A percentile compares a stretch with the other conserved stretches of the same genome.
phyloP scores from a whole-genome alignment of 2,888 invertebrate species.

The Agriopis aurantiaria region DNA sequence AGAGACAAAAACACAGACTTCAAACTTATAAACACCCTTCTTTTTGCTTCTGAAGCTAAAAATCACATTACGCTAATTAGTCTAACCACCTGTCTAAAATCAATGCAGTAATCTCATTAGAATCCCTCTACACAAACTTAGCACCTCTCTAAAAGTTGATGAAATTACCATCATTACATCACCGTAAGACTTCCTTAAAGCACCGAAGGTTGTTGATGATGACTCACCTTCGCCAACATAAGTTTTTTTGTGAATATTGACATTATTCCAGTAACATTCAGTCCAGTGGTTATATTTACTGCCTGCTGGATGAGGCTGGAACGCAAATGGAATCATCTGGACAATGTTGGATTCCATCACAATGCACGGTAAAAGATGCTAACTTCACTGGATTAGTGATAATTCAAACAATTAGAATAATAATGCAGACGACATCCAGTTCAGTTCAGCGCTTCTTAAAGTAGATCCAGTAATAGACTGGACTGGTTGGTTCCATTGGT shows the following conservation, averaged over 20 bases:
- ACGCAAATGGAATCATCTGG: background rate
- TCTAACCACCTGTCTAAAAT: slow-evolving; percentile 1
- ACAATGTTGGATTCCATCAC: background rate
- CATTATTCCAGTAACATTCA: too few species aligned
- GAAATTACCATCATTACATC: slow-evolving; percentile 1
- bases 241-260: background rate
- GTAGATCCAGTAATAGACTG: background rate
- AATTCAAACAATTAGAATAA: background rate
- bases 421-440: background rate
- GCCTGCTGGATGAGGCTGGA: too few species aligned
- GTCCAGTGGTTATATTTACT: too few species aligned
- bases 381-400: background rate
- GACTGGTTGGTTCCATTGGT: too few species aligned
- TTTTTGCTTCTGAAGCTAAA: too few species aligned
- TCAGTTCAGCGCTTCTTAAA: background rate
- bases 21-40: too few species aligned
- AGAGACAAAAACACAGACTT: too few species aligned
- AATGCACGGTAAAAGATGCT: background rate
- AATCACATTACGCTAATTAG: background rate
- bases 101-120: slow-evolving; percentile 16
- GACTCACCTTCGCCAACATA: background rate
- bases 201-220: slow-evolving; percentile 1
- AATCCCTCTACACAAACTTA: background rate
- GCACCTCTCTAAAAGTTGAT: background rate
- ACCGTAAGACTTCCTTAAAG: background rate